A percentile compares a stretch with the other conserved stretches of the same genome.
Conservation (phyloP, 1,140 invertebrate genomes). For the Drosophila elegans region DNA sequence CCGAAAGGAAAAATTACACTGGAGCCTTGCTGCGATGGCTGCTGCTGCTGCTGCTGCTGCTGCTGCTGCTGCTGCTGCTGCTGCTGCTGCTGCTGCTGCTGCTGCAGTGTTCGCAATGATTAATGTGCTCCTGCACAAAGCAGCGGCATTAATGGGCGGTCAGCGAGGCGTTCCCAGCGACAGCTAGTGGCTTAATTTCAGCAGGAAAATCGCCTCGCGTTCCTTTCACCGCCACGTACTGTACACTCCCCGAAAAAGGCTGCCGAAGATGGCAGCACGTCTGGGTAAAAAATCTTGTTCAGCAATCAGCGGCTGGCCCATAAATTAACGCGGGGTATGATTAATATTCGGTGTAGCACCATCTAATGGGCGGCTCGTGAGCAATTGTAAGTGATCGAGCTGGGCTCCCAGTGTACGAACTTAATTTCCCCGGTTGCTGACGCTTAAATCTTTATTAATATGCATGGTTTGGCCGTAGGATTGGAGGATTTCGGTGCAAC, state of each 20-base stretch:
- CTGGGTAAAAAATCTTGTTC: slow-evolving; percentile 44
- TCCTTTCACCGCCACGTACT: slow-evolving; percentile 2
- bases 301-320: slow-evolving; percentile 58
- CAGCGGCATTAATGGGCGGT: slow-evolving; percentile 68
- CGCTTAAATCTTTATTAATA: slow-evolving; percentile 81
- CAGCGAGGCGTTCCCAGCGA: slow-evolving; percentile 60
- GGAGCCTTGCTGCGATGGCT: slow-evolving; percentile 44
- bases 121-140: slow-evolving; percentile 66
- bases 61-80: slow-evolving; percentile 42
- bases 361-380: slow-evolving; percentile 74
- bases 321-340: slow-evolving; percentile 74
- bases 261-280: slow-evolving; percentile 63
- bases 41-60: slow-evolving; percentile 49
- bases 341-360: slow-evolving; percentile 77
- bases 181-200: slow-evolving; percentile 61
- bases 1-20: slow-evolving; percentile 5
- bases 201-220: slow-evolving; percentile 14
- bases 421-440: slow-evolving; percentile 62
- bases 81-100: slow-evolving; percentile 39
- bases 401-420: slow-evolving; percentile 46
- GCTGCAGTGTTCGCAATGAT: slow-evolving; percentile 75
- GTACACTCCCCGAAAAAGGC: slow-evolving; percentile 41
- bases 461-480: slow-evolving; percentile 56
- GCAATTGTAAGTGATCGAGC: slow-evolving; percentile 56
- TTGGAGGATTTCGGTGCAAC: slow-evolving; percentile 41